Evolutionary conservation across 2,888 invertebrate genomes (phyloP).

Genomic region (Metellina segmentata): DNA sequence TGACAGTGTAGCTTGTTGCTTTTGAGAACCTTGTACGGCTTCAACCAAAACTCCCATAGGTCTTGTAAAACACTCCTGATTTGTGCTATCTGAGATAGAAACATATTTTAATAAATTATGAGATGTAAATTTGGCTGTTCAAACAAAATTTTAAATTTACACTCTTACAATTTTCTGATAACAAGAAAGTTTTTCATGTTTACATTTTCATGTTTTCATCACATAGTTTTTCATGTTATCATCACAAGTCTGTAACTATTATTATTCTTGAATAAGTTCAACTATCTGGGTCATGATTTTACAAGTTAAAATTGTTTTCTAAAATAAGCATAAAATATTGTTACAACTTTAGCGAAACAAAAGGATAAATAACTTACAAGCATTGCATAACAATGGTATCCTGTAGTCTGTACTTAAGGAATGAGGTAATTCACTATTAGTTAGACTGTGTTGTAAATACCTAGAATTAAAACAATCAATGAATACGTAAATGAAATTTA

Average conservation of each 20-base stretch:
- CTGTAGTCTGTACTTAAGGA: conserved; percentile 90
- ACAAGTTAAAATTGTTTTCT: too few relatives aligned
- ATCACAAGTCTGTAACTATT: too few relatives aligned
- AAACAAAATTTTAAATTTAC: too few relatives aligned
- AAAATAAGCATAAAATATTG: too few relatives aligned
- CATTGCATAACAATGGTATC: conserved; percentile 95
- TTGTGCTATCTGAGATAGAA: conserved; percentile 84
- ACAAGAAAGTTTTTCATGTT: too few relatives aligned
- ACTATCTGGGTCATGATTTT: too few relatives aligned
- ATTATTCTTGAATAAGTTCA: too few relatives aligned
- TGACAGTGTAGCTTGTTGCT: conserved; percentile 48
- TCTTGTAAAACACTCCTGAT: conserved; percentile 93
- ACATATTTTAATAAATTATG: conserved; percentile 1
- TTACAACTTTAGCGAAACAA: too few relatives aligned
- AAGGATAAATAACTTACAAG: conserved; percentile 83
- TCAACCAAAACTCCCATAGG: conserved; percentile 96
- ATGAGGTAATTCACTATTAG: conserved; percentile 82
- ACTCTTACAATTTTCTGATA: too few relatives aligned
- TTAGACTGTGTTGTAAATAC: conserved; percentile 88
- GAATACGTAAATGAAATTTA: too few relatives aligned
- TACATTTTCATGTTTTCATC: too few relatives aligned
- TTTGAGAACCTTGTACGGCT: conserved; percentile 85
- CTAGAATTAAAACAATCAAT: conserved; percentile 82
- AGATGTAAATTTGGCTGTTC: background rate
- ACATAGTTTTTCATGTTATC: too few relatives aligned